These are phyloP conservation scores for Ibidorhyncha struthersii DNA, from an alignment of 2,113 vertebrate genomes.

Conservation along the genomic window DNA sequence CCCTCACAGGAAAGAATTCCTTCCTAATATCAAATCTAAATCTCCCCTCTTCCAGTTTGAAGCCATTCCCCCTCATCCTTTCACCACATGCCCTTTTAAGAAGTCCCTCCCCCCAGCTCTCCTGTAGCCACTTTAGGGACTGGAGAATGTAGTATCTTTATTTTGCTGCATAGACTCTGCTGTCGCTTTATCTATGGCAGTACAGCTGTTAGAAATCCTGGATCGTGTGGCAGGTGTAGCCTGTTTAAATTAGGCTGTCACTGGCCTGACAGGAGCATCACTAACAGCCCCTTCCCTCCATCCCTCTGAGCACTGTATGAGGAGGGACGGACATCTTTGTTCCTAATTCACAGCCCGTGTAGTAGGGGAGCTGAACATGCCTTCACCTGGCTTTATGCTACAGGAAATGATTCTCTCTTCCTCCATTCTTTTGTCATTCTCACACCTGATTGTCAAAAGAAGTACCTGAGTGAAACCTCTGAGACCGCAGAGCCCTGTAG, in stretches of 20 bases:
- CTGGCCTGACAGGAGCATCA: not conserved
- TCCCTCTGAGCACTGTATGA: not conserved
- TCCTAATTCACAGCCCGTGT: not conserved
- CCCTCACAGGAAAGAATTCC: no score
- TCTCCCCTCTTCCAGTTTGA: no score
- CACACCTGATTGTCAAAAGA: not conserved
- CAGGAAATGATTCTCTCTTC: not conserved
- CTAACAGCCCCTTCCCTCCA: not conserved
- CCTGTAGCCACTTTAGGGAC: no score
- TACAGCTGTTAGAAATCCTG: not conserved
- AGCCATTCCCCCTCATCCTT: no score
- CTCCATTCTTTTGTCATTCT: rapidly evolving
- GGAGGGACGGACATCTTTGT: rapidly evolving
- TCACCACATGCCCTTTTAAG: no score
- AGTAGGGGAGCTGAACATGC: not conserved
- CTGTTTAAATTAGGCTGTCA: not conserved
- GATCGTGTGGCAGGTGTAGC: no score
- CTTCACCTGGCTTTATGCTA: not conserved
- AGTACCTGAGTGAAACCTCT: no score
- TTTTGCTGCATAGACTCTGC: not conserved
- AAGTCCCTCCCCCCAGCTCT: no score
- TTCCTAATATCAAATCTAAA: no score
- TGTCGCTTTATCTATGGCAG: rapidly evolving
- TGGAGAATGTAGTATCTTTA: not conserved
- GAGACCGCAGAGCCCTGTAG: not conserved